These are phyloP conservation scores for Tachuris rubrigastra DNA, from an alignment of 2,113 vertebrate species.

Conservation along the genomic window DNA sequence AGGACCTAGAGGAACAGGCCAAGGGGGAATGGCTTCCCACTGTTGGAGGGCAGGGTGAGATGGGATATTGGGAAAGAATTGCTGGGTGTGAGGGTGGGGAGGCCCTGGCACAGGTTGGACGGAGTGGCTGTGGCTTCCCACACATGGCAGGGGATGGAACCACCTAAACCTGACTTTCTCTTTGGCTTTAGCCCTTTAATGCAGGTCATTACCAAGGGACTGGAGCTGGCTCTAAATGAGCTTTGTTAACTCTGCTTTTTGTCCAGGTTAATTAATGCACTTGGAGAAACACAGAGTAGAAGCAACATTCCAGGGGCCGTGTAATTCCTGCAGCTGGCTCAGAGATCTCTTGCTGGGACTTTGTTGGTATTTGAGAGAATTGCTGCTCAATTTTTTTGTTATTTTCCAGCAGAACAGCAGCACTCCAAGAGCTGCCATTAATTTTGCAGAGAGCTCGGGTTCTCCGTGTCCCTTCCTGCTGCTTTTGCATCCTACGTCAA, in stretches of 20 bases:
- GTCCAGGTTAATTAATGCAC: not conserved
- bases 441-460: not conserved
- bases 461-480: not conserved
- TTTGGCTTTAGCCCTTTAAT: not conserved
- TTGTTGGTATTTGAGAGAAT: not conserved
- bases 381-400: not conserved
- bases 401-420: not conserved
- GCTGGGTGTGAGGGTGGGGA: fast-evolving
- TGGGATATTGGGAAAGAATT: not conserved
- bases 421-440: not conserved
- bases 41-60: fast-evolving
- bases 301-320: not conserved
- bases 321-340: slow-evolving; percentile 7
- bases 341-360: slow-evolving; percentile 23
- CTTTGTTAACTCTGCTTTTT: not conserved
- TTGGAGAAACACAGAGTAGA: not conserved
- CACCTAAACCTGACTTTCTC: not conserved
- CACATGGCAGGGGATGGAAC: not conserved
- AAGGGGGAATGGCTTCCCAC: not conserved
- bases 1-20: not conserved
- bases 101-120: fast-evolving
- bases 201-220: not conserved
- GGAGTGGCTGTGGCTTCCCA: not conserved
- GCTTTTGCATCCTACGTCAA: not conserved
- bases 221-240: not conserved